phyloP scores from a whole-genome alignment of 2,888 invertebrate genomes.

The Rhynchonema sp. region DNA sequence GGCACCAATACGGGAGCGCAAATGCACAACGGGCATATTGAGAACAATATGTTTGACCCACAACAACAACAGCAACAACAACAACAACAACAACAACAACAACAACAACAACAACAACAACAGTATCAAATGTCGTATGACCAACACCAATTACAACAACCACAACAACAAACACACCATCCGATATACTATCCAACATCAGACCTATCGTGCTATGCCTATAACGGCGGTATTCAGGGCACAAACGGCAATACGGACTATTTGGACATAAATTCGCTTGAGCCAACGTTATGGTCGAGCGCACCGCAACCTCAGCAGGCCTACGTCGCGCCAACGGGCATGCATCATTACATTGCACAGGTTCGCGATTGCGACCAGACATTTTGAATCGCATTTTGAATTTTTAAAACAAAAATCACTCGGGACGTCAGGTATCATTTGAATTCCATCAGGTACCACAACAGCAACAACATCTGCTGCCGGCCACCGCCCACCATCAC shows the following conservation, averaged over 20 bases:
- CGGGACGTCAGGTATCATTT: no score
- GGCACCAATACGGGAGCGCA: no score
- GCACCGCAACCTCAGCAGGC: no score
- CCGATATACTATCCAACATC: neutral
- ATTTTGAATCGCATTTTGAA: no score
- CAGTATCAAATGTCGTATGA: no score
- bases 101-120: neutral
- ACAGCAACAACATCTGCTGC: neutral
- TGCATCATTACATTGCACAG: neutral
- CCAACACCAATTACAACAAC: neutral
- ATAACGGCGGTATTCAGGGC: neutral
- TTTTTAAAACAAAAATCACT: no score
- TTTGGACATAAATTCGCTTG: slow-evolving; percentile 4
- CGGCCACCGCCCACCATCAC: neutral
- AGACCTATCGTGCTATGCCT: neutral
- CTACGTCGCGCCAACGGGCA: neutral
- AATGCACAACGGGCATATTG: no score
- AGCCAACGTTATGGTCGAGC: slow-evolving; percentile 1
- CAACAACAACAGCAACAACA: neutral
- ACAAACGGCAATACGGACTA: slow-evolving; percentile 1
- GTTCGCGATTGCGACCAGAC: no score
- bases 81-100: neutral
- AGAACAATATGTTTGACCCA: no score
- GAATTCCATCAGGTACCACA: neutral
- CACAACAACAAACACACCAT: neutral